phyloP scores from a whole-genome alignment of 2,888 invertebrate species.

The Cosmia trapezina region DNA sequence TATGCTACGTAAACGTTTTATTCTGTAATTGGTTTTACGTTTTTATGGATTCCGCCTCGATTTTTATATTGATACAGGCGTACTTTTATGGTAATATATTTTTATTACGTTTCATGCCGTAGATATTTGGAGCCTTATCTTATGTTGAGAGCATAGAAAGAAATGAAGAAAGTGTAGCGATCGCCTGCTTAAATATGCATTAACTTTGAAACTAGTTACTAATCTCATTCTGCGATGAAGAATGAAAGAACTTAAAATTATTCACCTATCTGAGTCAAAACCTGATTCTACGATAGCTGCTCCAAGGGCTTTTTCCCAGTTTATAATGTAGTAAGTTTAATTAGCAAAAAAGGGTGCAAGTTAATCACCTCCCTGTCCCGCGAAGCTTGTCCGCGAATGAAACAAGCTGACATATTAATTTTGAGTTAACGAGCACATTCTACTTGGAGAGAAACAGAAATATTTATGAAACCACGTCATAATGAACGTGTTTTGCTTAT shows the following conservation, averaged over 20 bases:
- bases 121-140: slow-evolving; percentile 2
- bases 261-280: background rate
- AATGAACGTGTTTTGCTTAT: slow-evolving; percentile 8
- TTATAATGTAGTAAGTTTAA: slow-evolving; percentile 44
- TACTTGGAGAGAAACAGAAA: slow-evolving; percentile 48
- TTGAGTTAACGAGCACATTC: slow-evolving; percentile 66
- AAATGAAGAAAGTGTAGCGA: slow-evolving; percentile 17
- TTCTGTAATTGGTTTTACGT: slow-evolving; percentile 64
- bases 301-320: slow-evolving; percentile 20
- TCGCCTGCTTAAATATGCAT: slow-evolving; percentile 48
- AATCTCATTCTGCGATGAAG: slow-evolving; percentile 26
- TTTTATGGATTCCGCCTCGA: slow-evolving; percentile 59
- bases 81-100: slow-evolving; percentile 42
- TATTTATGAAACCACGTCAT: slow-evolving; percentile 39
- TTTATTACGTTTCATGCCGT: slow-evolving; percentile 25
- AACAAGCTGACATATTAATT: slow-evolving; percentile 70
- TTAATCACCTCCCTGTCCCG: slow-evolving; percentile 50
- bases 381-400: slow-evolving; percentile 54
- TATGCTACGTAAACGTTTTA: slow-evolving; percentile 57
- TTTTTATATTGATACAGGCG: slow-evolving; percentile 38
- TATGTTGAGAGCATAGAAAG: slow-evolving; percentile 10
- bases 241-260: slow-evolving; percentile 25
- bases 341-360: slow-evolving; percentile 46
- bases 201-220: slow-evolving; percentile 50
- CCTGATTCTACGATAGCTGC: slow-evolving; percentile 1